phyloP scores from a whole-genome alignment of 2,797 vertebrate genomes.

The Poliocrania exsul region DNA sequence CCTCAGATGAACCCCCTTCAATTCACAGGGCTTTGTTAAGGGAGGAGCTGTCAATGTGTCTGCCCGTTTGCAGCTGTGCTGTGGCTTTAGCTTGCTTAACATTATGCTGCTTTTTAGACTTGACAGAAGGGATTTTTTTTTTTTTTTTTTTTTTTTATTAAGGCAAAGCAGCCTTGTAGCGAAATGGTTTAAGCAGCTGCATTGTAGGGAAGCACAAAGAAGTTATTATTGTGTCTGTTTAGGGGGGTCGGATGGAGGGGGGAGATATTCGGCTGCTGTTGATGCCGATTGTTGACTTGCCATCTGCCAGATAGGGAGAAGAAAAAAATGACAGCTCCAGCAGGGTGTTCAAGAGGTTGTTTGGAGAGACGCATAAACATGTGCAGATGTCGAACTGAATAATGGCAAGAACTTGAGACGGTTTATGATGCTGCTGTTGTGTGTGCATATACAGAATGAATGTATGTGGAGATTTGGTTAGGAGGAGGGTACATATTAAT shows the following conservation, averaged over 20 bases:
- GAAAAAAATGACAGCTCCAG: slow-evolving; percentile 86
- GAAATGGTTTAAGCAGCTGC: slow-evolving; percentile 90
- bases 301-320: slow-evolving; percentile 95
- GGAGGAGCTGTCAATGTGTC: slow-evolving; percentile 85
- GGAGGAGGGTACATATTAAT: slow-evolving; percentile 78
- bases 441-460: slow-evolving; percentile 81
- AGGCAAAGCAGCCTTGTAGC: slow-evolving; percentile 86
- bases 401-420: slow-evolving; percentile 87
- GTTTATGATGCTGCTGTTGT: slow-evolving; percentile 84
- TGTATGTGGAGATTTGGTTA: slow-evolving; percentile 78
- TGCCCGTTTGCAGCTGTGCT: slow-evolving; percentile 86
- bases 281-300: slow-evolving; percentile 95
- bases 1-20: slow-evolving; percentile 85
- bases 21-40: slow-evolving; percentile 84
- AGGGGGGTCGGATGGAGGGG: slow-evolving; percentile 77
- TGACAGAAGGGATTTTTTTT: slow-evolving; percentile 84
- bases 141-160: slow-evolving; percentile 77
- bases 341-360: slow-evolving; percentile 88
- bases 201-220: slow-evolving; percentile 91
- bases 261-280: slow-evolving; percentile 85
- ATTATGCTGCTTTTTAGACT: slow-evolving; percentile 87
- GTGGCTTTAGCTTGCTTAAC: slow-evolving; percentile 84
- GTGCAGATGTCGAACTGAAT: slow-evolving; percentile 90
- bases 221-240: slow-evolving; percentile 90
- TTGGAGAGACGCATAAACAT: slow-evolving; percentile 89